phyloP scores from a whole-genome alignment of 2,888 invertebrate species.

The Sesia apiformis region DNA sequence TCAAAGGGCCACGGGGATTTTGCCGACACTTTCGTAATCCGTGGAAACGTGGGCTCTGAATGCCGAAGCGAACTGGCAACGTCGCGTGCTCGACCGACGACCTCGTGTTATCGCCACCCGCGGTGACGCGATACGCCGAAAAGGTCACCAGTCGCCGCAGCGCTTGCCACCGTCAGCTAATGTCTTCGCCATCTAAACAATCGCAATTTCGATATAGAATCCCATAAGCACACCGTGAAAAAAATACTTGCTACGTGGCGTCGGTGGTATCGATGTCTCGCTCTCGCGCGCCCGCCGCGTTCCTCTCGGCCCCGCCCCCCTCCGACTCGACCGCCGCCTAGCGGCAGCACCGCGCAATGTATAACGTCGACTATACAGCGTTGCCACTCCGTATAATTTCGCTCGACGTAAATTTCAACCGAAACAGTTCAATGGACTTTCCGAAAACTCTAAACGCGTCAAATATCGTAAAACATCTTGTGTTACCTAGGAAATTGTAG shows the following conservation, averaged over 20 bases:
- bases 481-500: conserved; percentile 49
- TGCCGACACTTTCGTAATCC: conserved; percentile 31
- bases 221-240: conserved; percentile 50
- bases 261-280: conserved; percentile 31
- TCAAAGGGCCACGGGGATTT: conserved; percentile 50
- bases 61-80: conserved; percentile 59
- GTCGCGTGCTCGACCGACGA: conserved; percentile 61
- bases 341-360: conserved; percentile 52
- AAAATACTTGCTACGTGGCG: conserved; percentile 33
- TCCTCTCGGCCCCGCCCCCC: conserved; percentile 60
- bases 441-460: conserved; percentile 63
- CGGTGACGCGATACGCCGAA: conserved; percentile 56
- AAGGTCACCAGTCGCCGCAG: conserved; percentile 60
- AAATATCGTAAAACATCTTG: conserved; percentile 51
- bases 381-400: conserved; percentile 75
- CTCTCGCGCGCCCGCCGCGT: conserved; percentile 45
- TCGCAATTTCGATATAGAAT: conserved; percentile 53
- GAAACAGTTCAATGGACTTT: conserved; percentile 75
- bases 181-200: conserved; percentile 59
- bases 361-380: conserved; percentile 61
- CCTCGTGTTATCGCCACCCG: conserved; percentile 65
- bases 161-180: conserved; percentile 43
- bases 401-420: conserved; percentile 73
- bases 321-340: conserved; percentile 53
- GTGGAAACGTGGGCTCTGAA: conserved; percentile 26